These are phyloP conservation scores for Microtus pennsylvanicus DNA, from an alignment of 2,113 vertebrate genomes.

Conservation along the genomic window DNA sequence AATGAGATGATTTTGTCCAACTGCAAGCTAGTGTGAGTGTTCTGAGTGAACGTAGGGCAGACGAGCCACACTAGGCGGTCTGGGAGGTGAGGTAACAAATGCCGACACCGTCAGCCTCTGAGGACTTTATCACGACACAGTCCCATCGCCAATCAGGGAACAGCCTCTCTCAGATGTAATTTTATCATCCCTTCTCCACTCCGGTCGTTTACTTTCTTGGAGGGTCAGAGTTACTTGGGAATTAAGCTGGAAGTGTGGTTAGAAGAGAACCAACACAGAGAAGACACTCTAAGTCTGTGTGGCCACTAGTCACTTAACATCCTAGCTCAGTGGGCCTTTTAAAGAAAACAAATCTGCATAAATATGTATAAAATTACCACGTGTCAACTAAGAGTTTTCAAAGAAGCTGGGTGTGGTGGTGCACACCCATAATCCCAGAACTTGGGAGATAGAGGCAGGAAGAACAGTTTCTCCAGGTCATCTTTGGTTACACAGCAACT, in stretches of 20 bases:
- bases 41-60: background rate
- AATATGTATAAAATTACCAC: background rate
- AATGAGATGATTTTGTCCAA: background rate
- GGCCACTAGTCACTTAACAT: slow-evolving; percentile 1
- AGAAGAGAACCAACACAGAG: background rate
- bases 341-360: background rate
- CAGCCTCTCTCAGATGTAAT: background rate
- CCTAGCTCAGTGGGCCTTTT: background rate
- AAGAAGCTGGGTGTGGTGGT: background rate
- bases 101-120: background rate
- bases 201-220: slow-evolving; percentile 7
- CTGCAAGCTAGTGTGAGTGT: background rate
- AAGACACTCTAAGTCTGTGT: slow-evolving; percentile 32
- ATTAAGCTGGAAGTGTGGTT: slow-evolving; percentile 27
- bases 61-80: background rate
- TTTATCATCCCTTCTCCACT: background rate
- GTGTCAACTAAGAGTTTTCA: background rate
- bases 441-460: background rate
- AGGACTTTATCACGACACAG: background rate
- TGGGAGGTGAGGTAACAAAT: background rate
- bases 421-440: background rate
- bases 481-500: background rate
- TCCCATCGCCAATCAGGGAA: background rate
- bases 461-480: background rate
- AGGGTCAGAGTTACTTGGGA: background rate